These are phyloP conservation scores for Aphodius sticticus DNA, from an alignment of 2,888 invertebrate genomes.

Conservation along the genomic window DNA sequence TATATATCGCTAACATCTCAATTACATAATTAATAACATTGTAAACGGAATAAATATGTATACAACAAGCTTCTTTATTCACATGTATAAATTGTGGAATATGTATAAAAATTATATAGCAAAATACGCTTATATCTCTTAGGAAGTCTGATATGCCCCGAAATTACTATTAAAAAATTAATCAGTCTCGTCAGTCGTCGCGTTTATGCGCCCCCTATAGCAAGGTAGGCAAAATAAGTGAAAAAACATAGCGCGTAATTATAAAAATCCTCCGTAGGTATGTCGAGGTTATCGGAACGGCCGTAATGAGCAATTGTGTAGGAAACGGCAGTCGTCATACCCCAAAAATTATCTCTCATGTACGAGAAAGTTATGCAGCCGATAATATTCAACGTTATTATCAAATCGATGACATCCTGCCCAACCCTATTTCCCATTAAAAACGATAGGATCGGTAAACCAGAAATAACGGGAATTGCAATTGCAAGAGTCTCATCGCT, in stretches of 20 bases:
- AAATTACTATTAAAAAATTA: neutral
- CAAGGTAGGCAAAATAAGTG: conserved; percentile 52
- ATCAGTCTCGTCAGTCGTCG: conserved; percentile 20
- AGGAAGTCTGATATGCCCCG: neutral
- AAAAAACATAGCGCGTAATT: conserved; percentile 58
- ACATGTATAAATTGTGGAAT: neutral
- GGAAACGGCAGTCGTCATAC: conserved; percentile 46
- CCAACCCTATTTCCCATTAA: conserved; percentile 41
- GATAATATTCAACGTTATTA: conserved; percentile 47
- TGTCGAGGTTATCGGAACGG: conserved; percentile 43
- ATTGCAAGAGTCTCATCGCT: conserved; percentile 33
- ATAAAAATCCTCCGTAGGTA: conserved; percentile 56
- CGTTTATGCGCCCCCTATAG: conserved; percentile 38
- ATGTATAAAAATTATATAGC: conserved; percentile 4
- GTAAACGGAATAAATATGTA: neutral
- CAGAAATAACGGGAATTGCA: conserved; percentile 41
- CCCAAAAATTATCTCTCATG: conserved; percentile 52
- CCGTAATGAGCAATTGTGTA: conserved; percentile 53
- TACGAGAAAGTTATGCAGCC: conserved; percentile 50
- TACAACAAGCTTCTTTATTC: neutral
- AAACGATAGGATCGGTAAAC: conserved; percentile 48
- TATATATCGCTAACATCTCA: neutral
- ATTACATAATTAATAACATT: neutral
- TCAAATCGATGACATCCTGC: conserved; percentile 44
- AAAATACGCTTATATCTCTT: conserved; percentile 16